Percentiles rank a stretch among this genome's conserved stretches.
Conservation (phyloP, 2,888 invertebrate species). For the Pollenia griseotomentosa region DNA sequence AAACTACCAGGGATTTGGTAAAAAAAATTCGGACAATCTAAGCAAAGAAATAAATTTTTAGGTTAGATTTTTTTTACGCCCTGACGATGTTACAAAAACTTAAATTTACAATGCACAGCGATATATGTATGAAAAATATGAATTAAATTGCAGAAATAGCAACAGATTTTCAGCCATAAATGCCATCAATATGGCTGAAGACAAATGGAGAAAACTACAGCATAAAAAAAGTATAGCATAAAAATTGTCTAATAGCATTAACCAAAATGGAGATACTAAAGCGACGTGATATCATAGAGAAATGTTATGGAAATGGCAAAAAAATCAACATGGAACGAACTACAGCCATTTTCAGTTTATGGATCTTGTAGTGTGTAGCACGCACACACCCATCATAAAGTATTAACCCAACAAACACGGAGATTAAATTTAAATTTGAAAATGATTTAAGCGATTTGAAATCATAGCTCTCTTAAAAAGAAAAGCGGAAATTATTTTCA, state of each 20-base stretch:
- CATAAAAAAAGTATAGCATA: constrained; percentile 15
- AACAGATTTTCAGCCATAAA: constrained; percentile 55
- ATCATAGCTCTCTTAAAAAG: too few species aligned
- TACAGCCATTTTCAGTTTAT: constrained; percentile 18
- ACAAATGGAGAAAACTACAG: constrained; percentile 5
- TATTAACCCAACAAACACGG: neutral
- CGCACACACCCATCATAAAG: neutral
- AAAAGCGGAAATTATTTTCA: too few species aligned
- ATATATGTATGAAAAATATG: constrained; percentile 1
- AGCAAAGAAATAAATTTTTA: constrained; percentile 44
- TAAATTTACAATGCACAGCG: neutral
- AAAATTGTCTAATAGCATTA: constrained; percentile 29
- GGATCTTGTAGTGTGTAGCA: neutral
- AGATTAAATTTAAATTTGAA: too few species aligned
- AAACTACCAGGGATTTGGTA: constrained; percentile 7
- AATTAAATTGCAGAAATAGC: constrained; percentile 42
- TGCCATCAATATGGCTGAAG: constrained; percentile 30
- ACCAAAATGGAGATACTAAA: constrained; percentile 54
- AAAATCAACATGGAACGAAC: constrained; percentile 27
- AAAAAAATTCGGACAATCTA: constrained; percentile 20
- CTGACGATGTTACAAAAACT: neutral
- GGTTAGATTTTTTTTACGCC: neutral
- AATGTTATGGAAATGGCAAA: neutral
- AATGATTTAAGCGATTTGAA: too few species aligned
- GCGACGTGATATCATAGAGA: constrained; percentile 46